Evolutionary conservation across 1,140 invertebrate genomes (phyloP).

Genomic region (Trissolcus basalis): DNA sequence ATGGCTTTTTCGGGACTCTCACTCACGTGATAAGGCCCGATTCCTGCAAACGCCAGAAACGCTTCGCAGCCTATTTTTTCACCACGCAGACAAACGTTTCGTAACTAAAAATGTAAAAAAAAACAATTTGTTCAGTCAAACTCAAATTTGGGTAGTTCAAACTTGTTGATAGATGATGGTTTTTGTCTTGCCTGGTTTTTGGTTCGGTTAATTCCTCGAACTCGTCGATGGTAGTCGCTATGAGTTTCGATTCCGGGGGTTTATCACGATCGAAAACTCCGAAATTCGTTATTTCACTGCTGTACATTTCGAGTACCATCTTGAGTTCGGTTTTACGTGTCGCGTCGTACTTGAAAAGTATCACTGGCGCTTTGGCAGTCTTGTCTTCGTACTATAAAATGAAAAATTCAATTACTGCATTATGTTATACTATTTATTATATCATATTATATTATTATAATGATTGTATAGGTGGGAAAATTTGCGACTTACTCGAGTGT

Average conservation of each 20-base stretch:
- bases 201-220: slow-evolving; percentile 65
- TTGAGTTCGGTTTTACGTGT: slow-evolving; percentile 70
- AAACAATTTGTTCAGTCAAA: too few species aligned
- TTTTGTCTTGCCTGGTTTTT: slow-evolving; percentile 68
- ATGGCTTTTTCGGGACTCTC: slow-evolving; percentile 71
- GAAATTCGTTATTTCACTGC: slow-evolving; percentile 68
- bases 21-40: slow-evolving; percentile 74
- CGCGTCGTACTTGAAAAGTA: slow-evolving; percentile 73
- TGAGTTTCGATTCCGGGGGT: slow-evolving; percentile 69
- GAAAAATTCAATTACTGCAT: not conserved
- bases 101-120: slow-evolving; percentile 66
- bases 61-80: slow-evolving; percentile 71
- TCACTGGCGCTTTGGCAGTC: slow-evolving; percentile 64
- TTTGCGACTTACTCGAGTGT: too few species aligned
- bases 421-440: too few species aligned
- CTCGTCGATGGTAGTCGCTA: slow-evolving; percentile 67
- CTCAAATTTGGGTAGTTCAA: too few species aligned
- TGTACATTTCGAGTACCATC: slow-evolving; percentile 67
- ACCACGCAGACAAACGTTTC: slow-evolving; percentile 72
- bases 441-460: too few species aligned
- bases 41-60: slow-evolving; percentile 73
- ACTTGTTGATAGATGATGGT: too few species aligned
- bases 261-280: slow-evolving; percentile 73
- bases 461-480: too few species aligned
- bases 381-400: slow-evolving; percentile 71